Base-by-base conservation (phyloP, 2,797 vertebrate species). In the Sebastes itinus region DNA sequence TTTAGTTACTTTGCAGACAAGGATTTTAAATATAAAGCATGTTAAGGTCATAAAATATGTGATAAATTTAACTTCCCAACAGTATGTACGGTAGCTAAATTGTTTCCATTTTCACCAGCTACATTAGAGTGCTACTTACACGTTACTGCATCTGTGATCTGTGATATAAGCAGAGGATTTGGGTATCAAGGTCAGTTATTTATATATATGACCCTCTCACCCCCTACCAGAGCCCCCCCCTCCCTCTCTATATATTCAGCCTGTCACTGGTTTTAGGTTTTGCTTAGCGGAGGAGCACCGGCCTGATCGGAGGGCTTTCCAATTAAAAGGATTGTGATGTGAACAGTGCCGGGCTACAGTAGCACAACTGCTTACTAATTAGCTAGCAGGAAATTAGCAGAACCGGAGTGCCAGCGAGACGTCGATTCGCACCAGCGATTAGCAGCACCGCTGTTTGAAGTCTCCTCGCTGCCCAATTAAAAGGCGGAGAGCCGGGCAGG, bases 161-260 rank as follows among this genome's bases (percentile, higher is more conserved):
- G 38, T 42, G 38, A 42, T 73, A 72, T 77, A 78, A 82, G 65
- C 9, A 13, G 66, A 70, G 76, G 79, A 89, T 88, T 80, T 85
- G 72, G 76, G 65, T 85, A 91, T 86, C 27, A 23, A 86, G 89
- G 87, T 78, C 87, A 89, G 92, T 90, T 94, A 94, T 93, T 93
- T 92, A 92, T 91, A 92, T 28, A 79, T 35, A 75, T 81, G 77
- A 74, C 73, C 72, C 79, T 33, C 13, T 42, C 11, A 23, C 4
- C 20, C 62, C 11, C 42, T 16, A 1, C 25, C 68, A 8, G 32
- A 60, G 13, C 46, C 35, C 77, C 68, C 67, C 18, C 65, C 11
- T 35, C 32, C 76, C 70, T 14, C 65, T 7, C 35, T 49, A 1
- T 33, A 52, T 18, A 59, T 64, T 64, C 78, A 69, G 71, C 68